phyloP scores from a whole-genome alignment of 1,140 invertebrate genomes.

The Tetragonula clypearis region DNA sequence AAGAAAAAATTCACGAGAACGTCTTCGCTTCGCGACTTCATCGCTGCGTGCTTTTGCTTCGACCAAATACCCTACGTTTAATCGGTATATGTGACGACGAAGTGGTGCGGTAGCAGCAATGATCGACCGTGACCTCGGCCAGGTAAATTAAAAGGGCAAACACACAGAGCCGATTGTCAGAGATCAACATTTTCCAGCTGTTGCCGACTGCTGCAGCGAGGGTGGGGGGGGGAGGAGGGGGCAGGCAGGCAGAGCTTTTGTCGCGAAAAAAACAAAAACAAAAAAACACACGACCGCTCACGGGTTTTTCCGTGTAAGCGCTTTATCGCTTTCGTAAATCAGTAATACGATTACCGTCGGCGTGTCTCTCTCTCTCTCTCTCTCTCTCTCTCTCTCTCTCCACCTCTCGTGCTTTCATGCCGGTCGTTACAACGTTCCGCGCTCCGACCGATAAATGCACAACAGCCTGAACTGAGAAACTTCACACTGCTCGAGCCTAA shows the following conservation, averaged over 20 bases:
- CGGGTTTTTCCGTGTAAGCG: constrained; percentile 1
- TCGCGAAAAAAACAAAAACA: neutral
- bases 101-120: neutral
- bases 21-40: too few relatives aligned
- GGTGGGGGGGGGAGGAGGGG: too few relatives aligned
- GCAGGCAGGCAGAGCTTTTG: neutral
- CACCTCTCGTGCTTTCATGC: neutral
- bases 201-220: neutral
- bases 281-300: neutral
- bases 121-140: neutral
- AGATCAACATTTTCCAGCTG: constrained; percentile 25
- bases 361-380: neutral
- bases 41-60: neutral
- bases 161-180: neutral
- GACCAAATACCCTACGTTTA: neutral
- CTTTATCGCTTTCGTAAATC: constrained; percentile 42
- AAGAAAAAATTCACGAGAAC: too few relatives aligned
- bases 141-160: neutral
- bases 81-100: neutral
- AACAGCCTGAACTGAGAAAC: neutral
- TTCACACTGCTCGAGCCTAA: neutral
- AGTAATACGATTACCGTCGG: constrained; percentile 39
- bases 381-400: neutral
- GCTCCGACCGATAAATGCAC: neutral
- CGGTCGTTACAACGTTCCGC: neutral